Base-by-base conservation (phyloP, 2,888 invertebrate genomes). In the Euspilapteryx auroguttella region DNA sequence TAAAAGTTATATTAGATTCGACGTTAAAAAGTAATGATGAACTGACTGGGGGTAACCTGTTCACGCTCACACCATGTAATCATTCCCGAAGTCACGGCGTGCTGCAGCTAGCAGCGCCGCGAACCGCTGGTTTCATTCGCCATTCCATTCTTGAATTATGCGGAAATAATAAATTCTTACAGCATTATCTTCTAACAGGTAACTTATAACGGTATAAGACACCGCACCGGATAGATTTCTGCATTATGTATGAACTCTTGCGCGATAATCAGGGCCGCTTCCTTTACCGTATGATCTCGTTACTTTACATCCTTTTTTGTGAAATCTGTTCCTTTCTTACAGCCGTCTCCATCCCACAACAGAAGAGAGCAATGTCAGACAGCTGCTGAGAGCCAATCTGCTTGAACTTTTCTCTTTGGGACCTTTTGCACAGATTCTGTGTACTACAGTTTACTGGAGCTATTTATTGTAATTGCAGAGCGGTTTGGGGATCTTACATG, bases 321-420 rank as follows among this genome's bases (percentile, higher is more conserved):
- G 34, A 41, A 44, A 45, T 49, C 26, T 14, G 28, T 28, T 28
- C 23, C 26, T 42, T 49, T 51, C 57, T 58, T 58, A 55, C 50
- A 55, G 41, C 42, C 40, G 56, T 61, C 59, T 59, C 58, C 50
- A 48, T 46, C 43, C 9, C 11, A 10, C 14, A 23, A 22, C 44
- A 45, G 41, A 44, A 46, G 42, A 45, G 44, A 13, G 12, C 14
- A 12, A 25, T 24, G 47, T 45, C 41, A 45, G 47, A 52, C 71
- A 71, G 66, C 66, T 69, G 68, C 53, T n/a, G n/a, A n/a, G n/a
- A n/a, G n/a, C n/a, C n/a, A n/a, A n/a, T n/a, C n/a, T n/a, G n/a
- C n/a, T n/a, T n/a, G n/a, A n/a, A n/a, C n/a, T n/a, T n/a, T n/a
- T n/a, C n/a, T n/a, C n/a, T n/a, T n/a, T n/a, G n/a, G n/a, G n/a